Evolutionary conservation across 2,888 invertebrate genomes (phyloP), one percentile per base, ranked within the genome.

Genomic region (Onchidella celtica): DNA sequence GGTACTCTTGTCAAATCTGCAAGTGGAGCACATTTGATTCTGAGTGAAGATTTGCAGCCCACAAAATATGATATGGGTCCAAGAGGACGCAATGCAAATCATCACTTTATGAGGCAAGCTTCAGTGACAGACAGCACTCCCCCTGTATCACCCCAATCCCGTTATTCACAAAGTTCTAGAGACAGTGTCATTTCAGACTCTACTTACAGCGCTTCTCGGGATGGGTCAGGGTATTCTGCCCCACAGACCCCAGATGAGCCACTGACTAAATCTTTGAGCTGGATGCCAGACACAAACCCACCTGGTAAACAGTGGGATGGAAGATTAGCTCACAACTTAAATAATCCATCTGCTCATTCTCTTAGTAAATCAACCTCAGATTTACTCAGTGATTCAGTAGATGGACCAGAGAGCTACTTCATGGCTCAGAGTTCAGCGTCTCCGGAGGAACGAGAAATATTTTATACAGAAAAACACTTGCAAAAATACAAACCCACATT

Each of bases 11-110:
- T 87, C 17, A 91, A 91, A 81, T 91, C 91, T 14, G 87, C 87
- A 36, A 92, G 91, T 88, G 92, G 92, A 76, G 87, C 88, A 73
- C 89, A 89, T 84, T 84, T 92, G 73, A 90, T 87, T 81, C 84
- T 89, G 40, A 86, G 89, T 65, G 88, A 89, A 29, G 87, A 86
- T 27, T 79, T 81, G 73, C 70, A 76, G 73, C 83, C 80, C 24
- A 66, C 74, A 38, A 75, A 79, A 29, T 73, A 66, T 65, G 74
- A 34, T 29, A 61, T 66, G 55, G 55, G 11, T 65, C 59, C 68
- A 68, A 59, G 27, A 70, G 72, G 36, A 65, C 81, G 24, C 32
- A 55, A 34, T 59, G 66, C 63, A 74, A 68, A 57, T 14, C 14
- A 75, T 1, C 24, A 75, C n/a, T 78, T 84, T 14, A 55, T 74